A percentile compares a stretch with the other conserved stretches of the same genome.
These are phyloP conservation scores for Sarcoramphus papa DNA, from an alignment of 2,797 vertebrate species.

Conservation along the genomic window DNA sequence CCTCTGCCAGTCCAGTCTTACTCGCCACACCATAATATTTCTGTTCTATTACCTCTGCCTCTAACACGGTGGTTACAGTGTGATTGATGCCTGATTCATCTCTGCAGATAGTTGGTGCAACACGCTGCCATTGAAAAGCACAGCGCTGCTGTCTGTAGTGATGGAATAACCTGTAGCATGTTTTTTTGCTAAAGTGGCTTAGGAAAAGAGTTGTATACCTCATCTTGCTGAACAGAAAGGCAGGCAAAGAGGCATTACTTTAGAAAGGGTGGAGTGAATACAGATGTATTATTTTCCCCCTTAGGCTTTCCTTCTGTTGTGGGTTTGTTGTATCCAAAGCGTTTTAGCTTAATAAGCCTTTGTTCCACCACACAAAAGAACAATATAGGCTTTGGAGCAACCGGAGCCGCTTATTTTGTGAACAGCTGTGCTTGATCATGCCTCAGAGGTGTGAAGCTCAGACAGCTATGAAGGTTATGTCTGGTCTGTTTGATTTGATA, in stretches of 20 bases:
- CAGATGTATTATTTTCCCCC: not conserved
- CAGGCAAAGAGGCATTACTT: not conserved
- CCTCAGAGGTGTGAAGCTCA: constrained; percentile 9
- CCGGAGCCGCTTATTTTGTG: not conserved
- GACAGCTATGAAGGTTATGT: not conserved
- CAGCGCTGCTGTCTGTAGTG: not conserved
- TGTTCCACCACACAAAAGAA: not conserved
- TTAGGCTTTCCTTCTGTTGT: not conserved
- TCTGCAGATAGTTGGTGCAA: not conserved
- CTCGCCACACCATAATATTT: not conserved
- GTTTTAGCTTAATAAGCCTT: not conserved
- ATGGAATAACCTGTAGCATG: not conserved
- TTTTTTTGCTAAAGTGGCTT: not conserved
- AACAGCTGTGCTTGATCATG: not conserved
- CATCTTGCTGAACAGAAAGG: accelerated
- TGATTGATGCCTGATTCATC: not conserved
- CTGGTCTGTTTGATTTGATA: not conserved
- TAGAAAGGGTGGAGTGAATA: not conserved
- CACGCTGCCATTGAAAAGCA: accelerated
- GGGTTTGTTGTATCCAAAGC: not conserved
- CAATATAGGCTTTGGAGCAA: not conserved
- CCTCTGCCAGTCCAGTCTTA: not conserved
- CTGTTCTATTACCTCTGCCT: not conserved
- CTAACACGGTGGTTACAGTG: accelerated
- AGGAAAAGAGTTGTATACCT: not conserved